Percentiles rank a stretch among this genome's conserved stretches.
Evolutionary conservation across 2,797 vertebrate species (phyloP).

Genomic region (Schizothorax lantsangensis): DNA sequence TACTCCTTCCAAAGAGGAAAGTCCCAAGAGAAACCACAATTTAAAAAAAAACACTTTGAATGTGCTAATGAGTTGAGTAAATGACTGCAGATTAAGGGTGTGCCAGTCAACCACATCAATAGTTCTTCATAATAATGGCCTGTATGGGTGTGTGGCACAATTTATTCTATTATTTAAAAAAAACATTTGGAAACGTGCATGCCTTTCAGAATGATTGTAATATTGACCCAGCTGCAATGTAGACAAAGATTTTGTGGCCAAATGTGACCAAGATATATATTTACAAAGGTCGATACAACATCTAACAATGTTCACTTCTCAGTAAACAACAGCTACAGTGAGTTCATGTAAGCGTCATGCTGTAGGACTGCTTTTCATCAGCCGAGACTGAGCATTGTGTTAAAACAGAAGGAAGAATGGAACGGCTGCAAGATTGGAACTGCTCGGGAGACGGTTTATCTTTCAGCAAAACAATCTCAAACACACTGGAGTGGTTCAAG

Average conservation of each 20-base stretch:
- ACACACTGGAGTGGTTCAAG: slow-evolving; percentile 11
- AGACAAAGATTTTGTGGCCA: neutral
- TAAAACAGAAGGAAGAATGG: neutral
- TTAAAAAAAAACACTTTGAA: neutral
- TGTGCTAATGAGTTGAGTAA: neutral
- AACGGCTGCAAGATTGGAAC: neutral
- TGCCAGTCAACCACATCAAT: slow-evolving; percentile 4
- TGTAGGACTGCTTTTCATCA: neutral
- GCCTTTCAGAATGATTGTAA: neutral
- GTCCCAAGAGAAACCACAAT: neutral
- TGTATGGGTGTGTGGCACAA: neutral
- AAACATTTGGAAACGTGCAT: neutral
- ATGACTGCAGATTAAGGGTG: neutral
- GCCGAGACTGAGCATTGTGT: neutral
- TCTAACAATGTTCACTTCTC: neutral
- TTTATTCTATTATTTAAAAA: neutral
- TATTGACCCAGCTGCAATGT: neutral
- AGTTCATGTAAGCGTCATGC: neutral
- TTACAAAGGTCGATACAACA: neutral
- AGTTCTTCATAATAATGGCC: neutral
- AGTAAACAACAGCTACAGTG: neutral
- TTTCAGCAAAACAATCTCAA: slow-evolving; percentile 14
- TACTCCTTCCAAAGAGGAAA: neutral
- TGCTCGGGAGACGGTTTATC: neutral
- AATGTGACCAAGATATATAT: neutral